Percentiles rank a stretch among this genome's conserved stretches.
These are phyloP conservation scores for Epirrita christyi DNA, from an alignment of 2,888 invertebrate species.

Conservation along the genomic window DNA sequence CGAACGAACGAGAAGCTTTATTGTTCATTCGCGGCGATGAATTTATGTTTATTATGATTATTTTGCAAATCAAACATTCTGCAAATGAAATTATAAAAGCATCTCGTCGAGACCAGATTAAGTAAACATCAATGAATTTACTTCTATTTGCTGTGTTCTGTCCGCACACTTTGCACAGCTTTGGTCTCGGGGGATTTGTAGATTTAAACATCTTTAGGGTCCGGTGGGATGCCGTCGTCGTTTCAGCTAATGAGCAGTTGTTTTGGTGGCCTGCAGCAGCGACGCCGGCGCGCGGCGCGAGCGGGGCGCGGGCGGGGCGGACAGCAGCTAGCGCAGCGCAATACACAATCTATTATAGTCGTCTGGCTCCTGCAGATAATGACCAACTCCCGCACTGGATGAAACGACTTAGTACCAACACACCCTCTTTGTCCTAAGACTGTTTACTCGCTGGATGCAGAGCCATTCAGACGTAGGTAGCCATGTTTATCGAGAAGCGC, in stretches of 20 bases:
- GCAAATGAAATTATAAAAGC: neutral
- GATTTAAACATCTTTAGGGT: too few species aligned
- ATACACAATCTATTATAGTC: neutral
- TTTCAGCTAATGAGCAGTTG: neutral
- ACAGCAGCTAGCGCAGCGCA: too few species aligned
- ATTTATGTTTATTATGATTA: slow-evolving; percentile 9
- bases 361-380: slow-evolving; percentile 18
- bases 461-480: too few species aligned
- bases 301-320: too few species aligned
- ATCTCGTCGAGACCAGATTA: slow-evolving; percentile 3
- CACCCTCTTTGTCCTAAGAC: too few species aligned
- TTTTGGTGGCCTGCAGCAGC: neutral
- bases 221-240: neutral
- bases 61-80: neutral
- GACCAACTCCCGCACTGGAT: neutral
- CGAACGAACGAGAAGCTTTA: slow-evolving; percentile 6
- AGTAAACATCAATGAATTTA: neutral
- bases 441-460: too few species aligned
- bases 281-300: neutral
- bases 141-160: neutral
- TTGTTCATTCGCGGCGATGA: slow-evolving; percentile 1
- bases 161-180: neutral
- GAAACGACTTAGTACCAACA: too few species aligned
- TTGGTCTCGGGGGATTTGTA: neutral
- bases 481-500: too few species aligned